A percentile compares a stretch with the other conserved stretches of the same genome.
These are phyloP conservation scores for Cotesia chilonis DNA, from an alignment of 1,140 invertebrate genomes.

Conservation along the genomic window DNA sequence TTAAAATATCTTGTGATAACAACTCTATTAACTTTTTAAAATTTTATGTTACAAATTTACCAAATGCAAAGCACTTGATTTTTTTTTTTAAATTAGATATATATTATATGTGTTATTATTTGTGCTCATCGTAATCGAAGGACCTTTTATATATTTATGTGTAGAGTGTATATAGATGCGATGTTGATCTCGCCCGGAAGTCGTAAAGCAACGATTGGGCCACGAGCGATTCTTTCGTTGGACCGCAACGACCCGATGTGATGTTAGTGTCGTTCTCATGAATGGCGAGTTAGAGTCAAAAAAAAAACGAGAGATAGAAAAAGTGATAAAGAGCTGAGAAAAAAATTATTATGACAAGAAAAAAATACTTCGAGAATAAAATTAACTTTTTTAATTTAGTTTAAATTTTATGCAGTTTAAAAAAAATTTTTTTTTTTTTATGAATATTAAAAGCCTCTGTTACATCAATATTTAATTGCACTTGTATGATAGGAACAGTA, in stretches of 20 bases:
- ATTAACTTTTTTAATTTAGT: background rate
- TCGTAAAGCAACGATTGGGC: conserved; percentile 28
- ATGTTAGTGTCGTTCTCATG: conserved; percentile 25
- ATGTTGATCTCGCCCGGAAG: conserved; percentile 31
- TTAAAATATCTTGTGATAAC: background rate
- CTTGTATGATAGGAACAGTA: no score
- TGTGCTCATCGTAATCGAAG: background rate
- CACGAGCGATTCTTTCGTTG: conserved; percentile 19
- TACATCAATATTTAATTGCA: no score
- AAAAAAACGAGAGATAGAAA: background rate
- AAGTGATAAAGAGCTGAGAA: background rate
- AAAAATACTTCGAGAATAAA: background rate
- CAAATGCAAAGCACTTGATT: background rate
- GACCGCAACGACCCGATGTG: conserved; percentile 25
- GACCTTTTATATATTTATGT: background rate
- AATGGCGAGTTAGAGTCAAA: conserved; percentile 4
- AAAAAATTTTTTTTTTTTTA: no score
- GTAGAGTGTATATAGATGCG: background rate
- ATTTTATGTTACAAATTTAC: background rate
- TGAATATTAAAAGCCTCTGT: no score
- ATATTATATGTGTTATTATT: background rate
- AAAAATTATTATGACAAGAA: background rate
- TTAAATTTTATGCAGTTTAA: no score
- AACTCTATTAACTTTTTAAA: background rate
- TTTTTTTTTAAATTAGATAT: background rate